Evolutionary conservation across 1,140 invertebrate genomes (phyloP).

Genomic region (Euwallacea similis): DNA sequence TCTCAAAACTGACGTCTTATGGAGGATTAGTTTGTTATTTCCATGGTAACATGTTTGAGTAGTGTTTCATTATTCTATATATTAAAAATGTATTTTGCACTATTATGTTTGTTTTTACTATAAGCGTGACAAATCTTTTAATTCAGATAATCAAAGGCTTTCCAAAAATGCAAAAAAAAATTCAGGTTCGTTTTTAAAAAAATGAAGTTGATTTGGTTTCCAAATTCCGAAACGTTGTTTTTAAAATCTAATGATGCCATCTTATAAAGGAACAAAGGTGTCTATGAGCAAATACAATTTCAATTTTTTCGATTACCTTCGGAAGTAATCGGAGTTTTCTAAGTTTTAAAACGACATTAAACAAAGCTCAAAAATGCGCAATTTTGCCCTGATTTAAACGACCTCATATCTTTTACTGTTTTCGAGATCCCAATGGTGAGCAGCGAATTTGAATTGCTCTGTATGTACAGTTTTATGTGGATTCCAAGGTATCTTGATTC

Average conservation of each 20-base stretch:
- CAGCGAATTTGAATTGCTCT: no score
- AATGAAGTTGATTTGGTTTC: background rate
- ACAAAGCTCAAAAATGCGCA: no score
- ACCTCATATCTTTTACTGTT: no score
- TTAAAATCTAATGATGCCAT: background rate
- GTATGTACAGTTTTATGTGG: no score
- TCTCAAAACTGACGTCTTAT: background rate
- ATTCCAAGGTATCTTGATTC: no score
- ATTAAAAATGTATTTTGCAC: no score
- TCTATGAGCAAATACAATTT: background rate
- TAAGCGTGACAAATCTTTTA: background rate
- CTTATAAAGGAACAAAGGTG: background rate
- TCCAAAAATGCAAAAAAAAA: background rate
- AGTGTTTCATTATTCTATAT: slow-evolving; percentile 4
- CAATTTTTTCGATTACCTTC: no score
- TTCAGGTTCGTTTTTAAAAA: background rate
- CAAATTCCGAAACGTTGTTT: background rate
- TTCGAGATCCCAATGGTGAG: no score
- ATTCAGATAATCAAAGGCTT: background rate
- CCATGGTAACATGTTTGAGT: background rate
- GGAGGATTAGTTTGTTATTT: background rate
- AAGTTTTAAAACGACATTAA: no score
- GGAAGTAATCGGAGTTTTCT: no score
- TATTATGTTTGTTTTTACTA: background rate
- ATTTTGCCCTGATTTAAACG: no score